These are phyloP conservation scores for Caenorhabditis remanei DNA, from an alignment of 1,140 invertebrate species.

Conservation along the genomic window DNA sequence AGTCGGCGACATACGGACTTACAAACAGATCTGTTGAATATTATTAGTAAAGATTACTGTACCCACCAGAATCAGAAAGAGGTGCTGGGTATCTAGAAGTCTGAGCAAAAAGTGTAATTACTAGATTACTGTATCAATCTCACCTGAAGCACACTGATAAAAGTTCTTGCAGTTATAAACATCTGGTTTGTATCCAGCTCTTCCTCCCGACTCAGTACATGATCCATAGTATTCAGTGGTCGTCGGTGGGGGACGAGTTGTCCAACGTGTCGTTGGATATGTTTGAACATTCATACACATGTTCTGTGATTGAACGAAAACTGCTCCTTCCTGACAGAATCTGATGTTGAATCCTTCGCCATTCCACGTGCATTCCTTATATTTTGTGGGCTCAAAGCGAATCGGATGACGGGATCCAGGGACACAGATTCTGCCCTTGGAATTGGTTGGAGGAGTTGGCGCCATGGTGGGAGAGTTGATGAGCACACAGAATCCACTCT, in stretches of 20 bases:
- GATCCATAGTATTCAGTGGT: not conserved
- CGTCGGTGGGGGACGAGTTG: not conserved
- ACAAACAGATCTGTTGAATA: too few relatives aligned
- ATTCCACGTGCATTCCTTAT: not conserved
- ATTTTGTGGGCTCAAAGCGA: not conserved
- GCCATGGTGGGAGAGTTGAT: not conserved
- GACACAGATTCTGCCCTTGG: not conserved
- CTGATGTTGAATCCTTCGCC: not conserved
- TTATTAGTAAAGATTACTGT: too few relatives aligned
- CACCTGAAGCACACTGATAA: conserved; percentile 36
- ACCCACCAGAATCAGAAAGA: too few relatives aligned
- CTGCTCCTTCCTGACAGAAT: not conserved
- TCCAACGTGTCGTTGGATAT: not conserved
- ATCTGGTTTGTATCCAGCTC: conserved; percentile 13
- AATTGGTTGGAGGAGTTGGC: not conserved
- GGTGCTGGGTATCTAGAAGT: not conserved
- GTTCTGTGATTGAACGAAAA: not conserved
- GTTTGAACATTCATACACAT: conserved; percentile 11
- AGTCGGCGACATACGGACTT: too few relatives aligned
- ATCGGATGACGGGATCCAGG: not conserved
- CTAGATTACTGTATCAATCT: not conserved
- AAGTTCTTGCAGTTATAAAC: conserved; percentile 26
- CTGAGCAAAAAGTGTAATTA: not conserved
- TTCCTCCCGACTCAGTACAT: not conserved
- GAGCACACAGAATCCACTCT: not conserved